These are phyloP conservation scores for Caenorhabditis drosophilae DNA, from an alignment of 2,888 invertebrate genomes.

Conservation along the genomic window DNA sequence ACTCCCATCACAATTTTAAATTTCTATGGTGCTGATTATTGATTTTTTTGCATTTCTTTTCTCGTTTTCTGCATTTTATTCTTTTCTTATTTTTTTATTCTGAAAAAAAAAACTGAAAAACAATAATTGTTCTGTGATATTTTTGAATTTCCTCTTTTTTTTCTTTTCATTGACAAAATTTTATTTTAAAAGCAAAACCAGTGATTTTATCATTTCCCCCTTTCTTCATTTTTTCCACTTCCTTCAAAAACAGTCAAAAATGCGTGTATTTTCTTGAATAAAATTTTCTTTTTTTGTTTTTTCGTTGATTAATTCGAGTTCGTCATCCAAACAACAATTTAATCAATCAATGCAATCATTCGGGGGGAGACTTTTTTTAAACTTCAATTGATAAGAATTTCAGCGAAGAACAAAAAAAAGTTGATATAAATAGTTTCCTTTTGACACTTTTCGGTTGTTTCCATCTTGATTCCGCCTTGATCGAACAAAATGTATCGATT, in stretches of 20 bases:
- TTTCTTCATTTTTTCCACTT: neutral
- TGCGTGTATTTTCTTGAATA: constrained; percentile 2
- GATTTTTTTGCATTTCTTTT: neutral
- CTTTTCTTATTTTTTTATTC: too few species aligned
- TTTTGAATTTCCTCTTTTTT: neutral
- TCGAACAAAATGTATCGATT: too few species aligned
- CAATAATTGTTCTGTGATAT: constrained; percentile 3
- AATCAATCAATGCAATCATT: too few species aligned
- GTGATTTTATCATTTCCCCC: neutral
- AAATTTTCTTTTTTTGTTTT: neutral
- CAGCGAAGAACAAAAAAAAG: neutral
- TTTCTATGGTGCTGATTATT: neutral
- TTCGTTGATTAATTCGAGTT: neutral
- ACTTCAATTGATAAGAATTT: neutral
- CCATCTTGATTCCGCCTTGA: too few species aligned
- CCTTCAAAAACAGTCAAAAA: neutral
- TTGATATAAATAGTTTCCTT: neutral
- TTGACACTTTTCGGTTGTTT: constrained; percentile 2
- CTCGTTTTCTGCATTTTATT: neutral
- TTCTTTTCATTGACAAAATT: too few species aligned
- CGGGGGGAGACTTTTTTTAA: too few species aligned
- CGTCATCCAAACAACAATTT: neutral
- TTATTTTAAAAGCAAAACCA: neutral
- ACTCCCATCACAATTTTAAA: neutral
- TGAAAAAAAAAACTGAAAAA: too few species aligned